Evolutionary conservation across 2,888 invertebrate genomes (phyloP), one percentile per base, ranked within the genome.

Genomic region (Philereme vetulata): DNA sequence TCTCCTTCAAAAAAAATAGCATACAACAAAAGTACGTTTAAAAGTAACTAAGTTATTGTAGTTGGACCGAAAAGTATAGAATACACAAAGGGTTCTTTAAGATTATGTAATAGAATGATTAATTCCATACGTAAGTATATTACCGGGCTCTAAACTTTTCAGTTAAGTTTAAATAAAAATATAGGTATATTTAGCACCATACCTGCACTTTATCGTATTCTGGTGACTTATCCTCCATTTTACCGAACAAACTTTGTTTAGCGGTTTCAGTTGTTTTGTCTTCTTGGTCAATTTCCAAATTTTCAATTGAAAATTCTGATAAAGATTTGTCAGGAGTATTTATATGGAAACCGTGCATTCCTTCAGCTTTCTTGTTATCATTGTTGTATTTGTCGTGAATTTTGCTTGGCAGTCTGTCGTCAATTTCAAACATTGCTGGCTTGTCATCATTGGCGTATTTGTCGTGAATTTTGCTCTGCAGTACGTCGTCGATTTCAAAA

Each of bases 291-390:
- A 66, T 52, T 9, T 56, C 51, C 38, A 69, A 48, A 3, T 76
- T 56, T 72, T 88, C 88, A 38, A 74, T 50, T 11, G 88, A 86
- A 75, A 85, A 85, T 62, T 86, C 89, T 10, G 89, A 86, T 50
- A 84, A 64, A 21, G 86, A 85, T 65, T 77, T 82, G 46, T 88
- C 83, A 36, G 55, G 54, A 33, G 51, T 53, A 44, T 51, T 67
- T 51, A 38, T 48, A 33, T 38, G 38, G 5, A 52, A 51, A 9
- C 11, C 35, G 32, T 57, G 34, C 21, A 40, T 53, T 55, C 36
- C 45, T 33, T 52, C 51, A 4, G 38, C 10, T 34, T 43, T 46
- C 8, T 47, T 43, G 10, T 44, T 32, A 44, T 55, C 50, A 36
- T 51, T 35, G 3, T 35, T 32, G 36, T 40, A 32, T 38, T 55